phyloP scores from a whole-genome alignment of 30 jellyfish, hydroid and myxozoan genomes.

The Sanderia malayensis region DNA sequence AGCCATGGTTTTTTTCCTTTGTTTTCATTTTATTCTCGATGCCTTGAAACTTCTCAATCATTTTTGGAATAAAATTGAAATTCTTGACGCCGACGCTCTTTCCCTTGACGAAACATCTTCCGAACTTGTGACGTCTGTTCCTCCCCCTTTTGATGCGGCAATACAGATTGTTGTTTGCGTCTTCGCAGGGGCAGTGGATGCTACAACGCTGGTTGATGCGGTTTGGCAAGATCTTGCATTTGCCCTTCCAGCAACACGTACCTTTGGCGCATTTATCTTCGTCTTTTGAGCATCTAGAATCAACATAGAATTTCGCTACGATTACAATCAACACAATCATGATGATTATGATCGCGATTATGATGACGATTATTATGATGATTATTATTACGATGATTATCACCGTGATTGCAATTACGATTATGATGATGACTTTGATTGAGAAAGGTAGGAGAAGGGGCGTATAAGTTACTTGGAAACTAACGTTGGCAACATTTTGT shows the following conservation, averaged over 20 bases:
- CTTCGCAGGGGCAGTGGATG: constrained; percentile 50
- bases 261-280: constrained; percentile 32
- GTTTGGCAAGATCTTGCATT: constrained; percentile 55
- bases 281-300: constrained; percentile 25
- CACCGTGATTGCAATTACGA: background rate
- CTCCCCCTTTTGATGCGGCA: constrained; percentile 35
- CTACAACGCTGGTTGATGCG: constrained; percentile 61
- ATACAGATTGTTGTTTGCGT: constrained; percentile 30
- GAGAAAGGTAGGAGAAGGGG: too few species aligned
- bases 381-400: too few species aligned
- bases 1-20: constrained; percentile 19
- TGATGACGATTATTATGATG: too few species aligned
- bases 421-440: too few species aligned
- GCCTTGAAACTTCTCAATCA: constrained; percentile 38
- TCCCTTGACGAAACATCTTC: constrained; percentile 56
- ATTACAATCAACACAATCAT: too few species aligned
- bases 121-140: constrained; percentile 18
- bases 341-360: too few species aligned
- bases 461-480: too few species aligned
- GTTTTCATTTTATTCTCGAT: constrained; percentile 25
- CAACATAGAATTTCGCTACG: too few species aligned
- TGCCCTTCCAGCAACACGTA: constrained; percentile 71
- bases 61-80: constrained; percentile 41
- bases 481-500: constrained; percentile 50
- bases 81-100: constrained; percentile 23